Evolutionary conservation across 1,140 invertebrate species (phyloP).

Genomic region (Rhopalosiphum padi): DNA sequence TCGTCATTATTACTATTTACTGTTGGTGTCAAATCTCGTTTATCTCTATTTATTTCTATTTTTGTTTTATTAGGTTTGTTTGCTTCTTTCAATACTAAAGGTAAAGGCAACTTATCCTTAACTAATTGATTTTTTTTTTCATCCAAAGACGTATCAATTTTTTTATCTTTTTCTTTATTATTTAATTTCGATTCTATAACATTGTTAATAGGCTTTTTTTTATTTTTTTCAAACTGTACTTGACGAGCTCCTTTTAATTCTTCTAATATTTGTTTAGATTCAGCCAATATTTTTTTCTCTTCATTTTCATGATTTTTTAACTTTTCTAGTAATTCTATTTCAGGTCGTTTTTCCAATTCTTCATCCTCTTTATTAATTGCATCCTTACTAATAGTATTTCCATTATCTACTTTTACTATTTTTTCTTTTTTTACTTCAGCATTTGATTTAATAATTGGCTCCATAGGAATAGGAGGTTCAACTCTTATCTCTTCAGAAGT

Average conservation of each 20-base stretch:
- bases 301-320: constrained; percentile 69
- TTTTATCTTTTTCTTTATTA: background rate
- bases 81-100: constrained; percentile 26
- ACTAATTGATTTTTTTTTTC: constrained; percentile 24
- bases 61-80: constrained; percentile 63
- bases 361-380: constrained; percentile 68
- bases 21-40: background rate
- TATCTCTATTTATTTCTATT: constrained; percentile 63
- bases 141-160: background rate
- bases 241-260: constrained; percentile 67
- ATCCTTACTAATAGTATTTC: constrained; percentile 64
- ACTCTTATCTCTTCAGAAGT: constrained; percentile 58
- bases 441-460: constrained; percentile 51
- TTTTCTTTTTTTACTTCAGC: background rate
- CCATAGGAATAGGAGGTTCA: constrained; percentile 55
- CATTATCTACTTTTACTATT: constrained; percentile 62
- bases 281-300: constrained; percentile 68
- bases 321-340: constrained; percentile 67
- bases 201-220: constrained; percentile 62
- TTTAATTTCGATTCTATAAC: background rate
- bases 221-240: constrained; percentile 62
- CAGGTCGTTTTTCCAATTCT: constrained; percentile 65
- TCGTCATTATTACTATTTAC: background rate
- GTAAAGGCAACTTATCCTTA: constrained; percentile 33
- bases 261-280: constrained; percentile 68